Evolutionary conservation across 2,888 invertebrate species (phyloP).

Genomic region (Erynnis tages): DNA sequence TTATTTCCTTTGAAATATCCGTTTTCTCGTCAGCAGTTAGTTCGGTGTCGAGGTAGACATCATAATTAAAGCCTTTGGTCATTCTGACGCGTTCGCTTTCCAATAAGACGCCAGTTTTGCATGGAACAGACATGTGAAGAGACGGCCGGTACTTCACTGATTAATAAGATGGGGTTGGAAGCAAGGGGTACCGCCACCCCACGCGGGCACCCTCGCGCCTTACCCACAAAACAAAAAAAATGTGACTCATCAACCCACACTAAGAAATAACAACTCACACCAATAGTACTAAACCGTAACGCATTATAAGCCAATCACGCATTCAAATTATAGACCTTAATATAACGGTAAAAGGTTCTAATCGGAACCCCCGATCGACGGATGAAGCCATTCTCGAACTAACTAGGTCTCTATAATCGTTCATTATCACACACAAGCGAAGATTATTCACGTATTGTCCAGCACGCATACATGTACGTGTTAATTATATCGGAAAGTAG

Average conservation of each 20-base stretch:
- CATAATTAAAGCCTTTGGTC: conserved; percentile 12
- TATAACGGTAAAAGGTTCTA: conserved; percentile 54
- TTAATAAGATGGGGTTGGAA: conserved; percentile 81
- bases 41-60: neutral
- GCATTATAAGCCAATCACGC: conserved; percentile 48
- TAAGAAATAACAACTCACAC: conserved; percentile 62
- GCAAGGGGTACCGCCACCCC: conserved; percentile 72
- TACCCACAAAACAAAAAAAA: conserved; percentile 82
- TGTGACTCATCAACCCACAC: conserved; percentile 82
- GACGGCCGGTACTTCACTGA: conserved; percentile 79
- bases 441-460: conserved; percentile 68
- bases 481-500: conserved; percentile 82
- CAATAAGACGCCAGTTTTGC: conserved; percentile 64
- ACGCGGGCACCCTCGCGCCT: conserved; percentile 74
- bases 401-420: conserved; percentile 78
- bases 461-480: conserved; percentile 72
- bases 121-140: conserved; percentile 77
- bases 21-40: neutral
- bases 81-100: conserved; percentile 46
- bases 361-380: conserved; percentile 36
- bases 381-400: conserved; percentile 54
- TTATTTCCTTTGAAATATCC: neutral
- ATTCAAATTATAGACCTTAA: conserved; percentile 66
- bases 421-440: conserved; percentile 77
- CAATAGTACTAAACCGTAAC: conserved; percentile 44